These are phyloP conservation scores for Strongylocentrotus purpuratus DNA, from an alignment of 35 echinoderm and acorn worm genomes.

Conservation along the genomic window DNA sequence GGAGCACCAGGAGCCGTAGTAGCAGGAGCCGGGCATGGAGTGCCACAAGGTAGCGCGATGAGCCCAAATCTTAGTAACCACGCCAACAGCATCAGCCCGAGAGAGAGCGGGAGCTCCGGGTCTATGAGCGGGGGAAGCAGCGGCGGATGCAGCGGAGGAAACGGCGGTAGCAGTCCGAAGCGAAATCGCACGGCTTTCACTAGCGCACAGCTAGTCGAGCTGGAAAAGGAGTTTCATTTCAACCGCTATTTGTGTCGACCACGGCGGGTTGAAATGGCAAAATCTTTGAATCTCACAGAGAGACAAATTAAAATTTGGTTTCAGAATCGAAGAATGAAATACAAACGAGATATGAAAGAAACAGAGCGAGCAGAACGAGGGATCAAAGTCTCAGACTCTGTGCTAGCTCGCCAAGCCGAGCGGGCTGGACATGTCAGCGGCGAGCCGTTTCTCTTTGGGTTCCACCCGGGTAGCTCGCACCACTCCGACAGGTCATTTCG, in stretches of 20 bases:
- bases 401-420: slow-evolving; percentile 66
- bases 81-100: neutral
- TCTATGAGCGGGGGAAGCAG: neutral
- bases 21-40: neutral
- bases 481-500: slow-evolving; percentile 35
- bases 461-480: slow-evolving; percentile 31
- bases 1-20: neutral
- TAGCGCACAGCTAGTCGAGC: slow-evolving; percentile 88
- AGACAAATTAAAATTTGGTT: slow-evolving; percentile 98
- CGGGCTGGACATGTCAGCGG: slow-evolving; percentile 48
- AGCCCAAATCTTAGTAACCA: neutral
- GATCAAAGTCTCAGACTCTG: slow-evolving; percentile 72
- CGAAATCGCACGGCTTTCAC: slow-evolving; percentile 85
- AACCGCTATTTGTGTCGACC: slow-evolving; percentile 78
- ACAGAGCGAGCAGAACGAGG: slow-evolving; percentile 68
- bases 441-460: slow-evolving; percentile 45
- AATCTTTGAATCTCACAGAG: slow-evolving; percentile 76
- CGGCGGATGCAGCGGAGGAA: neutral
- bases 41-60: neutral
- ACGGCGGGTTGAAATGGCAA: slow-evolving; percentile 88
- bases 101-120: neutral
- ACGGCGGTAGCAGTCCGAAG: slow-evolving; percentile 51
- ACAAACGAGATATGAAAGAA: slow-evolving; percentile 89
- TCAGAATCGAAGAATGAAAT: slow-evolving; percentile 93
- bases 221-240: slow-evolving; percentile 97